phyloP scores from a whole-genome alignment of 1,140 invertebrate species.

The Aleiodes sp. region DNA sequence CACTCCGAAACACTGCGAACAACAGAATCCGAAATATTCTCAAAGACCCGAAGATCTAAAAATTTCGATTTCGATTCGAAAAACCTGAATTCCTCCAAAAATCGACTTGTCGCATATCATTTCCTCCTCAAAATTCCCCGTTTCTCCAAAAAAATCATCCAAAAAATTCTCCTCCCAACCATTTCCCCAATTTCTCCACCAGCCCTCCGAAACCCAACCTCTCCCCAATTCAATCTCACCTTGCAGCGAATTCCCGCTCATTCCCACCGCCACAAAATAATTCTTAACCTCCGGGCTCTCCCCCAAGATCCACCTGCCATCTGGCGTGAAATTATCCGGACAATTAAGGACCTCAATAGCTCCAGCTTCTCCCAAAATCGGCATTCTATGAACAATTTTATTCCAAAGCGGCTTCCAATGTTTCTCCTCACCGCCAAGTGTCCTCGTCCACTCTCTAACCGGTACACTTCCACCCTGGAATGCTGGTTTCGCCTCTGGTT shows the following conservation, averaged over 20 bases:
- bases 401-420: constrained; percentile 74
- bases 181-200: too few species aligned
- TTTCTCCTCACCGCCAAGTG: constrained; percentile 69
- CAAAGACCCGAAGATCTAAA: too few species aligned
- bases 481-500: constrained; percentile 72
- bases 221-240: constrained; percentile 46
- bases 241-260: constrained; percentile 74
- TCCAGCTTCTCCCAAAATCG: constrained; percentile 69
- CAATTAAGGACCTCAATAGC: constrained; percentile 72
- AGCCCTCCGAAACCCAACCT: too few species aligned
- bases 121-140: too few species aligned
- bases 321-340: constrained; percentile 83
- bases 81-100: too few species aligned
- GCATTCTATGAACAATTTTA: constrained; percentile 74
- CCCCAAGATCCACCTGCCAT: constrained; percentile 76
- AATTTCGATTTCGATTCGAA: too few species aligned
- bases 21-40: too few species aligned
- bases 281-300: constrained; percentile 79
- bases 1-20: too few species aligned
- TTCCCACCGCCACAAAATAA: constrained; percentile 84
- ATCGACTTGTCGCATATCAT: too few species aligned
- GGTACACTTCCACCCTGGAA: constrained; percentile 71
- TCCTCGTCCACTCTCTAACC: constrained; percentile 68
- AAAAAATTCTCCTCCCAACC: too few species aligned
- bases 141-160: too few species aligned